phyloP scores from a whole-genome alignment of 2,113 vertebrate genomes.

The Azemiops feae region DNA sequence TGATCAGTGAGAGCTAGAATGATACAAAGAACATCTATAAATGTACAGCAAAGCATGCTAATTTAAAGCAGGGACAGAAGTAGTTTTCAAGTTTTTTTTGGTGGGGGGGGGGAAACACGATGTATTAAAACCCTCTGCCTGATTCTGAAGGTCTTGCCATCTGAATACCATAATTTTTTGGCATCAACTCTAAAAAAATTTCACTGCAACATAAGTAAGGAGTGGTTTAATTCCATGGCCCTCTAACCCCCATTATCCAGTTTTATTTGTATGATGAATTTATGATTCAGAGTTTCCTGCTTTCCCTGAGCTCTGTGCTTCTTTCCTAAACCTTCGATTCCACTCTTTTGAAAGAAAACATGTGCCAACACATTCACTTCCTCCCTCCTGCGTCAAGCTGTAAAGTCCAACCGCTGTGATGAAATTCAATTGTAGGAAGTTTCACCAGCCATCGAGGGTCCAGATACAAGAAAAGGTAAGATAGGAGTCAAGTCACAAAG shows the following conservation, averaged over 20 bases:
- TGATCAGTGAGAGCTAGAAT: neutral
- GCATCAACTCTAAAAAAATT: neutral
- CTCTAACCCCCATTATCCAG: slow-evolving; percentile 40
- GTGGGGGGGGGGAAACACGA: slow-evolving; percentile 5
- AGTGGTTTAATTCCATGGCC: slow-evolving; percentile 28
- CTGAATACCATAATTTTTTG: slow-evolving; percentile 36
- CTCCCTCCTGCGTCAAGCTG: neutral
- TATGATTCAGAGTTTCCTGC: slow-evolving; percentile 45
- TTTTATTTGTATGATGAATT: slow-evolving; percentile 32
- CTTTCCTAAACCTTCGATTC: neutral
- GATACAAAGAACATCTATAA: neutral
- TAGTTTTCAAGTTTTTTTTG: neutral
- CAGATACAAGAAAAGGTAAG: neutral
- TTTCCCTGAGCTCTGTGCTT: neutral
- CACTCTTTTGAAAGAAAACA: neutral
- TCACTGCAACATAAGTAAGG: slow-evolving; percentile 14
- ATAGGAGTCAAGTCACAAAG: neutral
- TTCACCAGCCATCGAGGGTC: neutral
- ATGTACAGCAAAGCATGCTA: neutral
- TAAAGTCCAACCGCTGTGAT: neutral
- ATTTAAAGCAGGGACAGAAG: neutral
- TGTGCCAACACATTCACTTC: neutral
- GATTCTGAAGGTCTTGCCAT: slow-evolving; percentile 25
- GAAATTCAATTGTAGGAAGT: neutral
- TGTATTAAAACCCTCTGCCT: slow-evolving; percentile 14